phyloP scores from a whole-genome alignment of 2,797 vertebrate species.

The Onychomys torridus region DNA sequence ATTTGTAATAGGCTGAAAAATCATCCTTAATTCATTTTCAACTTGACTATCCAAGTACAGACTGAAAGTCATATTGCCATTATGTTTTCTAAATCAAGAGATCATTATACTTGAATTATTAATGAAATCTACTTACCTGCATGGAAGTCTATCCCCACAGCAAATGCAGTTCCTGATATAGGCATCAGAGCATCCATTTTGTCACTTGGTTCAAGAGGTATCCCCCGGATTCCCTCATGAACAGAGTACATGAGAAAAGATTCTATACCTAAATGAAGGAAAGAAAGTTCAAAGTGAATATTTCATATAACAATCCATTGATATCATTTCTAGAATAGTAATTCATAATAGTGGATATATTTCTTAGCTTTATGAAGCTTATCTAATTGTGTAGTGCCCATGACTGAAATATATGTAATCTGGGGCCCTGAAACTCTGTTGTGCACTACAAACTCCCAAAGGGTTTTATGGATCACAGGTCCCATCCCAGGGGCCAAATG shows the following conservation, averaged over 20 bases:
- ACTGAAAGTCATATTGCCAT: constrained; percentile 35
- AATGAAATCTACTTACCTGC: constrained; percentile 90
- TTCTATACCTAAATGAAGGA: constrained; percentile 91
- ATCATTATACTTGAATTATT: constrained; percentile 29
- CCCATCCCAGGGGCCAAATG: background rate
- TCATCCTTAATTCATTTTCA: constrained; percentile 14
- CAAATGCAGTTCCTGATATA: constrained; percentile 96
- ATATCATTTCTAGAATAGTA: background rate
- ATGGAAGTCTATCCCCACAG: constrained; percentile 98
- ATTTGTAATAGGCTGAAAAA: background rate
- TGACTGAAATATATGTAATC: background rate
- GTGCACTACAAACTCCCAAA: background rate
- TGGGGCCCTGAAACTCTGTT: background rate
- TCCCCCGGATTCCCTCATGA: constrained; percentile 97
- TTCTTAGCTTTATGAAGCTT: background rate
- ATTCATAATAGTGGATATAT: background rate
- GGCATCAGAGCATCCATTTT: constrained; percentile 98
- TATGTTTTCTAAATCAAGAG: constrained; percentile 40
- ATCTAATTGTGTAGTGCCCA: fast-evolving
- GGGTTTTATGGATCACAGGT: background rate
- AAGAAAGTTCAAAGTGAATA: background rate
- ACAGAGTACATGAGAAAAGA: constrained; percentile 99
- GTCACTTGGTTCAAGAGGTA: constrained; percentile 96
- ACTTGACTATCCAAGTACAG: constrained; percentile 25
- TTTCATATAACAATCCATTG: background rate